Conservation (phyloP, 2,888 invertebrate species). For the Scaptomyza flava region DNA sequence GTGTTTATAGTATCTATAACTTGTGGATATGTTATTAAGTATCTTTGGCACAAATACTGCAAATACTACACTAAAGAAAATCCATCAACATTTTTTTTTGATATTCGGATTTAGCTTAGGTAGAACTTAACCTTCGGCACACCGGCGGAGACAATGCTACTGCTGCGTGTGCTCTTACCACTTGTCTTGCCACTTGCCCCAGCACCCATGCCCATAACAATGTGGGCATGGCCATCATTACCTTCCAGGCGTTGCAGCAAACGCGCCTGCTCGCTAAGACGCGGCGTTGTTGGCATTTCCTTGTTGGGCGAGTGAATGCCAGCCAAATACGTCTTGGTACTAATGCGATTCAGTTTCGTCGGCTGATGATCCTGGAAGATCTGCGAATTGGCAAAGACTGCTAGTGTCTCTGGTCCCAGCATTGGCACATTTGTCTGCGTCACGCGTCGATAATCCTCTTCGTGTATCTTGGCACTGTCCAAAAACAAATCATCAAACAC, state of each 20-base stretch:
- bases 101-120: slow-evolving; percentile 53
- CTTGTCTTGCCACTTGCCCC: slow-evolving; percentile 56
- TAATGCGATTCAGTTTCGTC: slow-evolving; percentile 82
- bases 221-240: slow-evolving; percentile 73
- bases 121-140: slow-evolving; percentile 83
- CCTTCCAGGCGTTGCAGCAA: slow-evolving; percentile 84
- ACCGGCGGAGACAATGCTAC: slow-evolving; percentile 63
- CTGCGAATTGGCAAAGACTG: slow-evolving; percentile 84
- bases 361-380: slow-evolving; percentile 85
- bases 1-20: slow-evolving; percentile 11
- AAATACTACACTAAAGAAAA: slow-evolving; percentile 18
- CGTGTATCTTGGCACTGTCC: slow-evolving; percentile 83
- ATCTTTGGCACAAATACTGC: slow-evolving; percentile 79
- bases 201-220: slow-evolving; percentile 41
- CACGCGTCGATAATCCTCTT: slow-evolving; percentile 84
- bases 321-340: slow-evolving; percentile 79
- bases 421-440: slow-evolving; percentile 84
- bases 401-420: slow-evolving; percentile 84
- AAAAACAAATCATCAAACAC: slow-evolving; percentile 12
- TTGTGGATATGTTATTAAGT: slow-evolving; percentile 40
- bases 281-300: slow-evolving; percentile 80
- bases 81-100: not conserved
- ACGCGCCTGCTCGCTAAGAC: slow-evolving; percentile 82
- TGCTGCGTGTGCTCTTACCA: slow-evolving; percentile 77
- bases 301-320: slow-evolving; percentile 82